Conservation (phyloP, 92 coral and sea anemone species). For the Bergia sp. region DNA sequence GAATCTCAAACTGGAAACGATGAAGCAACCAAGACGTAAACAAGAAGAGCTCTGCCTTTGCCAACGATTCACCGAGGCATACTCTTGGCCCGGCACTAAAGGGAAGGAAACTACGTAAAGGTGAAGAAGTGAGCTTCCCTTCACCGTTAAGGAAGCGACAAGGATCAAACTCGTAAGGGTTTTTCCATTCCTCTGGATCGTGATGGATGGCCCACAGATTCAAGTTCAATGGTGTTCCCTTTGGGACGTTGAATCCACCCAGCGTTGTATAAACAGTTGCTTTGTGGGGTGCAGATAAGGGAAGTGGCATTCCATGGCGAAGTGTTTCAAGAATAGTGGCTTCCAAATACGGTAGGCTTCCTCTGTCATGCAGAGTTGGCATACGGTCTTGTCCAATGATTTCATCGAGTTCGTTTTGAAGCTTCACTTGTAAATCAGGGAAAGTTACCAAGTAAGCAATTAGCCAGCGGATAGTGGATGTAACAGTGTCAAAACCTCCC, state of each 20-base stretch:
- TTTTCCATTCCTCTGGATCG: slow-evolving; percentile 57
- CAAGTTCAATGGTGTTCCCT: slow-evolving; percentile 46
- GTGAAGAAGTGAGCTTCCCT: slow-evolving; percentile 49
- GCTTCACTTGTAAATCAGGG: slow-evolving; percentile 58
- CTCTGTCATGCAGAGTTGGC: slow-evolving; percentile 53
- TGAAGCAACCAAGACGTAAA: slow-evolving; percentile 57
- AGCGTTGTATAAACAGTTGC: slow-evolving; percentile 47
- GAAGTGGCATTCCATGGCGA: slow-evolving; percentile 40
- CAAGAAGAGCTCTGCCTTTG: slow-evolving; percentile 49
- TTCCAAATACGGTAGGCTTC: slow-evolving; percentile 57
- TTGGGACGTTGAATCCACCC: slow-evolving; percentile 60
- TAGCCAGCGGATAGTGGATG: slow-evolving; percentile 58
- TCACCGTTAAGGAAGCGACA: slow-evolving; percentile 66
- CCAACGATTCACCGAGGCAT: slow-evolving; percentile 56
- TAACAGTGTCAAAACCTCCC: slow-evolving; percentile 71
- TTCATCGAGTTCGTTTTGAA: slow-evolving; percentile 60
- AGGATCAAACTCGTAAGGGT: slow-evolving; percentile 55
- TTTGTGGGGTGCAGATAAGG: slow-evolving; percentile 36
- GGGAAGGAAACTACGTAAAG: slow-evolving; percentile 45
- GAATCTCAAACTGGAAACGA: slow-evolving; percentile 58
- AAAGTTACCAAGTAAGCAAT: slow-evolving; percentile 48
- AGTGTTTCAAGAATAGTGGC: slow-evolving; percentile 62
- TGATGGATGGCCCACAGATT: slow-evolving; percentile 64
- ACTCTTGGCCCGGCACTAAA: slow-evolving; percentile 58
- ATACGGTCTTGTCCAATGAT: slow-evolving; percentile 48